Conservation (phyloP, 2,113 vertebrate species). For the Opisthocomus hoazin region DNA sequence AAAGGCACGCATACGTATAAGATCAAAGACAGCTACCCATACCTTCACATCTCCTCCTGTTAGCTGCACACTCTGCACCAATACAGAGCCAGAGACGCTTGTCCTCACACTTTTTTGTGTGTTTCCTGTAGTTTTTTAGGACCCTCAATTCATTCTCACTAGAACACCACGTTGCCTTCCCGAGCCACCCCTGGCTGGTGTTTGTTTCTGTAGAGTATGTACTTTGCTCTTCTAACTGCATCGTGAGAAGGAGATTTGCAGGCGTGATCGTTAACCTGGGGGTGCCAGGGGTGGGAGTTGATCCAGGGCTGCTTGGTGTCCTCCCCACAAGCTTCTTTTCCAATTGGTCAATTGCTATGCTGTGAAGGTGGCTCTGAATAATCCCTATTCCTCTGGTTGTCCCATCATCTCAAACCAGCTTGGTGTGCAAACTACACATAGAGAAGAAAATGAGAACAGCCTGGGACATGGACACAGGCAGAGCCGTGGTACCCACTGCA, state of each 20-base stretch:
- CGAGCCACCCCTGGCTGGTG: neutral
- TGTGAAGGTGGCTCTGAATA: neutral
- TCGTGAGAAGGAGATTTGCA: neutral
- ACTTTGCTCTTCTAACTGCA: neutral
- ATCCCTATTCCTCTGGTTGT: neutral
- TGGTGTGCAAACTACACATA: neutral
- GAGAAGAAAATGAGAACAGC: neutral
- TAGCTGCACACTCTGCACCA: neutral
- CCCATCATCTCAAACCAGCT: neutral
- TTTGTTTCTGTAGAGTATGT: neutral
- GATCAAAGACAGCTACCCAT: neutral
- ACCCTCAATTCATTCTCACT: neutral
- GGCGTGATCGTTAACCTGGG: neutral
- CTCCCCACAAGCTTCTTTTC: neutral
- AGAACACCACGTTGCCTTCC: neutral
- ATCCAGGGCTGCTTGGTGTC: neutral
- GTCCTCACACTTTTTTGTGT: neutral
- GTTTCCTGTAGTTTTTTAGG: neutral
- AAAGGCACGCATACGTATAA: neutral
- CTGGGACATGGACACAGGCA: accelerated
- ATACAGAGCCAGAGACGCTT: neutral
- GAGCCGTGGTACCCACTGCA: neutral
- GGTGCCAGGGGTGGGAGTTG: accelerated
- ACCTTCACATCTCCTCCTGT: neutral
- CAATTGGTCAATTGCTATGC: neutral